Evolutionary conservation across 2,797 vertebrate genomes (phyloP), one percentile per base, ranked within the genome.

Genomic region (Sitta carolinensis): DNA sequence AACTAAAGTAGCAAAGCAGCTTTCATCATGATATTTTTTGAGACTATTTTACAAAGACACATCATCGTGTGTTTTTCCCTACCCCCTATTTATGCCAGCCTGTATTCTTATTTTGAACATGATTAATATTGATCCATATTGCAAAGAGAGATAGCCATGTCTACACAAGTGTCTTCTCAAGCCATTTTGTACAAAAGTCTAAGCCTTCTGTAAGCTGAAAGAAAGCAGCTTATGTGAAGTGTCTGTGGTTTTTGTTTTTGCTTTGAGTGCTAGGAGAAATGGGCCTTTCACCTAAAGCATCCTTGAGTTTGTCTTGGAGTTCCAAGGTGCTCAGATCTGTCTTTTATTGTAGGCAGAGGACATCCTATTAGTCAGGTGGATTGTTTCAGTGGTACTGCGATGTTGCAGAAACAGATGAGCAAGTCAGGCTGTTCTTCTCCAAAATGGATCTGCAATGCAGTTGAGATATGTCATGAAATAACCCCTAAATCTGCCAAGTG

Each of bases 11-110:
- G 55, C 38, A 79, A 58, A 79, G 63, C 52, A 30, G 40, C 43
- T 89, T 75, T 92, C n/a, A 17, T 61, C 17, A 17, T 10, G 74
- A 6, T 94, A 69, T 91, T 94, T 95, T 94, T 95, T 78, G 78
- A 79, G 15, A 25, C 21, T 75, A 1, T 90, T 84, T 84, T 61
- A 69, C 32, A 43, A 32, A 81, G 38, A 34, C 48, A 29, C 0
- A 0, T 87, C 16, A 40, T 63, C 3, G 10, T 52, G 38, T 54
- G 34, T 43, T 66, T 68, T 40, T 38, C 7, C 12, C 13, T 47
- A 42, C 25, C 5, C 13, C 0, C 1, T 76, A 13, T 73, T 94
- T 91, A 72, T 84, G 38, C 26, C 54, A 90, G 34, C 15, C 32
- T 78, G 26, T 64, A 21, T 75, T 77, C 52, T 78, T 32, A 26